Evolutionary conservation across 2,113 vertebrate genomes (phyloP), one percentile per base, ranked within the genome.

Genomic region (Microtus ochrogaster): DNA sequence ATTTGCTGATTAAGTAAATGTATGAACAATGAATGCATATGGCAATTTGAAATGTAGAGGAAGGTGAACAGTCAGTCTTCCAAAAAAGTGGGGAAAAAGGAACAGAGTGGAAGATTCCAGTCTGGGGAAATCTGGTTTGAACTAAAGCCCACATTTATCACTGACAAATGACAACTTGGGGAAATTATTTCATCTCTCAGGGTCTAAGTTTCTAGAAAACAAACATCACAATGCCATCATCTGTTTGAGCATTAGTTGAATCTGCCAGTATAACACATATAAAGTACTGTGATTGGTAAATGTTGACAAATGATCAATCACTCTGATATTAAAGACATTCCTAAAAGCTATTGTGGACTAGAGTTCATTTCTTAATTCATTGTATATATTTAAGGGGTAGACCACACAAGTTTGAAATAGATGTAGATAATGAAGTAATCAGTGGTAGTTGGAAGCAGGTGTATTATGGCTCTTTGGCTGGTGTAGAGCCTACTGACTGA

Each of bases 121-220:
- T 68, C 85, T 94, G 44, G 61, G n/a, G 19, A 83, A 55, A 88
- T 36, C 61, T 5, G 9, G 30, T 30, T 58, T 58, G 36, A 9
- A 87, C 84, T 9, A 81, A 81, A 91, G 39, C 19, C 4, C 52
- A 88, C 76, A 14, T 89, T 94, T 44, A n/a, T 89, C 10, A 79
- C n/a, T 84, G 77, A 91, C 4, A 78, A 63, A 68, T 33, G 79
- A 7, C 81, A 55, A 92, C 26, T 24, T 72, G 44, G 19, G 22
- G 30, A 90, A 90, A 77, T 84, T 39, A 12, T 16, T 83, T 84
- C 85, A 87, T 11, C 16, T 77, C 49, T 90, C 10, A 73, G 63
- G 83, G 26, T 28, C 70, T 95, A 52, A 63, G n/a, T 82, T 91
- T 77, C n/a, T 78, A 84, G 19, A 89, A 47, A 92, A 91, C 28